Evolutionary conservation across 2,888 invertebrate genomes (phyloP).

Genomic region (Lysandra coridon): DNA sequence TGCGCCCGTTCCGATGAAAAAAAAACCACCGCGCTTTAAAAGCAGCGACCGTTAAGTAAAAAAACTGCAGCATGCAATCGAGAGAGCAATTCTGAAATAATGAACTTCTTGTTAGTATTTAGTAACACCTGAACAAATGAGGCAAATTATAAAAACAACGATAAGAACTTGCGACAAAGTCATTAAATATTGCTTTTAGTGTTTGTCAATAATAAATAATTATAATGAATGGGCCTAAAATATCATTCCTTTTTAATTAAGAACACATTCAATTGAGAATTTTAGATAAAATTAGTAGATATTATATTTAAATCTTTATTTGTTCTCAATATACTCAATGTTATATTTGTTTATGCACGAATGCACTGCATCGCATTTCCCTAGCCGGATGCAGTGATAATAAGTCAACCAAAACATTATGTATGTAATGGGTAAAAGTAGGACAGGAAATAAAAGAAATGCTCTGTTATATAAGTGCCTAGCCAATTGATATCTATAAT

Average conservation of each 20-base stretch:
- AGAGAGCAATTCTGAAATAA: slow-evolving; percentile 45
- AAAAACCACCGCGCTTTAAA: slow-evolving; percentile 48
- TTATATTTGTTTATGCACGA: slow-evolving; percentile 29
- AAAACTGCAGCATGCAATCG: slow-evolving; percentile 51
- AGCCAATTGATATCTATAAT: slow-evolving; percentile 1
- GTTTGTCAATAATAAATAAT: not conserved
- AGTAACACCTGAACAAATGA: slow-evolving; percentile 1
- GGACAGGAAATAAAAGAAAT: slow-evolving; percentile 29
- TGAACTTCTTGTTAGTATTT: slow-evolving; percentile 32
- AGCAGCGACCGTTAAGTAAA: slow-evolving; percentile 57
- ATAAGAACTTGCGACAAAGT: not conserved
- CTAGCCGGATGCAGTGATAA: slow-evolving; percentile 20
- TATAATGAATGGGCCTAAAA: too few species aligned
- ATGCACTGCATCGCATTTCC: slow-evolving; percentile 23
- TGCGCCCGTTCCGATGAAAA: slow-evolving; percentile 50
- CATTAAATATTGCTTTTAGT: slow-evolving; percentile 9
- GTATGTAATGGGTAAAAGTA: slow-evolving; percentile 26
- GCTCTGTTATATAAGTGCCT: slow-evolving; percentile 15
- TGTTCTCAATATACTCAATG: slow-evolving; percentile 1
- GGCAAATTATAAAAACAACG: slow-evolving; percentile 34
- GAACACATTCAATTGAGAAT: too few species aligned
- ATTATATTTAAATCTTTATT: not conserved
- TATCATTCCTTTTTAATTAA: too few species aligned
- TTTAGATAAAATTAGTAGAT: too few species aligned
- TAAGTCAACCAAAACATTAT: slow-evolving; percentile 29